Conservation (phyloP, 2,888 invertebrate species). For the Leucophora obtusa region DNA sequence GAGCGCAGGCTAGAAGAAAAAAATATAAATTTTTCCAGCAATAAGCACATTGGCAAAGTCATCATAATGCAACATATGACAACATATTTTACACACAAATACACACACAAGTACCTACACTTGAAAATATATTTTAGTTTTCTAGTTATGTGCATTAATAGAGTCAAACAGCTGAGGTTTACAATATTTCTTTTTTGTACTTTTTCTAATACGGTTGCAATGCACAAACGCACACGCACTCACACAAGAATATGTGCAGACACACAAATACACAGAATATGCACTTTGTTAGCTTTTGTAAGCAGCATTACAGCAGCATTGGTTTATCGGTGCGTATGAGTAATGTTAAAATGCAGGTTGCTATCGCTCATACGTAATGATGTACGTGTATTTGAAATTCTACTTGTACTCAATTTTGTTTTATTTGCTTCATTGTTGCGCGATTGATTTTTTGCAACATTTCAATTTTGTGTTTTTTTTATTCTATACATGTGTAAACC, state of each 20-base stretch:
- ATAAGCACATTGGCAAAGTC: slow-evolving; percentile 69
- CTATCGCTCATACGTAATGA: slow-evolving; percentile 34
- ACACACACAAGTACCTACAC: background rate
- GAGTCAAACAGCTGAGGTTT: slow-evolving; percentile 62
- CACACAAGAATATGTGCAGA: background rate
- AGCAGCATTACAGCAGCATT: slow-evolving; percentile 31
- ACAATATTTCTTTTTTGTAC: slow-evolving; percentile 38
- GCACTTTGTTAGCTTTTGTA: slow-evolving; percentile 49
- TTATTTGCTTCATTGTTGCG: slow-evolving; percentile 58
- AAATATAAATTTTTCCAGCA: slow-evolving; percentile 23
- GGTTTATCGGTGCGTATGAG: slow-evolving; percentile 56
- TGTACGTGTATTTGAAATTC: background rate
- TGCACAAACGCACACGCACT: background rate
- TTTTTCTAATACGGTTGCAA: slow-evolving; percentile 2
- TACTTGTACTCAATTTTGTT: background rate
- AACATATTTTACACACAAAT: slow-evolving; percentile 52
- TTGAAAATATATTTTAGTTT: slow-evolving; percentile 10
- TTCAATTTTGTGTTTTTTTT: slow-evolving; percentile 22
- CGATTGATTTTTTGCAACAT: slow-evolving; percentile 55
- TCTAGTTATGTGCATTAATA: slow-evolving; percentile 53
- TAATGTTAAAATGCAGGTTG: slow-evolving; percentile 41
- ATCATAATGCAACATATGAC: slow-evolving; percentile 70
- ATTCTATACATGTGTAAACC: slow-evolving; percentile 14
- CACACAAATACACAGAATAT: background rate
- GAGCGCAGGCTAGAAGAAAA: slow-evolving; percentile 1